A percentile compares a stretch with the other conserved stretches of the same genome.
These are phyloP conservation scores for Amphiura filiformis DNA, from an alignment of 35 echinoderm and acorn worm genomes.

Conservation along the genomic window DNA sequence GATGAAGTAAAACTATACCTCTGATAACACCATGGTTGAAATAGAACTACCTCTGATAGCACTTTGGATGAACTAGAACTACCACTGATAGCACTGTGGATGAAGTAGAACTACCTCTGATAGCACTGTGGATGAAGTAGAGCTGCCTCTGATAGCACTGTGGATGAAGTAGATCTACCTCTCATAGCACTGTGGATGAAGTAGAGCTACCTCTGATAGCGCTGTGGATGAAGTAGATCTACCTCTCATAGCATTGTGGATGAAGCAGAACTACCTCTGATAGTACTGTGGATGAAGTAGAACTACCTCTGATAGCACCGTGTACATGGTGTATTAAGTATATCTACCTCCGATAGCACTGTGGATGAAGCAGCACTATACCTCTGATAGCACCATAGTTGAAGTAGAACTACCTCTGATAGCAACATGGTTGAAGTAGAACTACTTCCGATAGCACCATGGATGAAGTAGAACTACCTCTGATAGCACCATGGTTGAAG, in stretches of 20 bases:
- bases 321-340: not conserved
- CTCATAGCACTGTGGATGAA: not conserved
- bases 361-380: not conserved
- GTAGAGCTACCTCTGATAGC: not conserved
- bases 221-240: not conserved
- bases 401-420: conserved; percentile 1
- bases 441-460: not conserved
- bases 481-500: not conserved
- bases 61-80: not conserved
- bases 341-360: not conserved
- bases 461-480: not conserved
- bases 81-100: not conserved
- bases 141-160: not conserved
- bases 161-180: not conserved
- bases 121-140: not conserved
- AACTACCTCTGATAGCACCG: not conserved
- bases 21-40: not conserved
- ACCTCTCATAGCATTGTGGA: not conserved
- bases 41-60: conserved; percentile 5
- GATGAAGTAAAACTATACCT: not conserved
- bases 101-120: conserved; percentile 1
- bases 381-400: too few relatives aligned
- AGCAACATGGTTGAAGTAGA: not conserved
- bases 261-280: not conserved
- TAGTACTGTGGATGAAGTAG: conserved; percentile 4